Evolutionary conservation across 2,888 invertebrate species (phyloP).

Genomic region (Perizoma affinitatum): DNA sequence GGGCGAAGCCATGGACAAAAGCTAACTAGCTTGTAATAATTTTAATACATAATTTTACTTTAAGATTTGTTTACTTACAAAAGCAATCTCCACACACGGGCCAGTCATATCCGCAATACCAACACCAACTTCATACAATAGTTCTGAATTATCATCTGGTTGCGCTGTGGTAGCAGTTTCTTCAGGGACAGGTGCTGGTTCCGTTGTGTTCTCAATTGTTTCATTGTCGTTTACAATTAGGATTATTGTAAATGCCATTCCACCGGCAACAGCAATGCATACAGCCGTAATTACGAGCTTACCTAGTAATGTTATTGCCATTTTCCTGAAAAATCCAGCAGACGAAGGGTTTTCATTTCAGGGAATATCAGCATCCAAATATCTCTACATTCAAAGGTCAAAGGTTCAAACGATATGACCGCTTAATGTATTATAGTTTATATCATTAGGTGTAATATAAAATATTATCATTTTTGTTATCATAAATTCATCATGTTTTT

Average conservation of each 20-base stretch:
- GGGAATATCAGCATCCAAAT: no score
- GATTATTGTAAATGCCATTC: conserved; percentile 59
- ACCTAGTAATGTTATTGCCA: conserved; percentile 59
- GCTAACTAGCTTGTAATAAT: no score
- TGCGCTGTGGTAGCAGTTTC: background rate
- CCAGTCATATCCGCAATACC: conserved; percentile 97
- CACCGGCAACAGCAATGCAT: conserved; percentile 58
- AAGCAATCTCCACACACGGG: conserved; percentile 94
- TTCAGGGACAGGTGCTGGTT: background rate
- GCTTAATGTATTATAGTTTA: no score
- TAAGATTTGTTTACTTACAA: conserved; percentile 87
- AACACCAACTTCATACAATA: conserved; percentile 86
- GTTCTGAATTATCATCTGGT: conserved; percentile 11
- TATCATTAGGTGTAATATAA: no score
- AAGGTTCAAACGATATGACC: no score
- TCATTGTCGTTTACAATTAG: conserved; percentile 50
- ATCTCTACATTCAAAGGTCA: no score
- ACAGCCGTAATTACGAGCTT: conserved; percentile 59
- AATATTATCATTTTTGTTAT: no score
- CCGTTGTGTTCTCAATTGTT: conserved; percentile 1
- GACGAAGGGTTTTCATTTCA: no score
- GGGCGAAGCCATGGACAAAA: no score
- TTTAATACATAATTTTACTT: no score
- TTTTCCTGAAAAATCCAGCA: conserved; percentile 38
- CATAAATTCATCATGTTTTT: no score